These are phyloP conservation scores for Leptinotarsa haldemani DNA, from an alignment of 2,888 invertebrate species.

Conservation along the genomic window DNA sequence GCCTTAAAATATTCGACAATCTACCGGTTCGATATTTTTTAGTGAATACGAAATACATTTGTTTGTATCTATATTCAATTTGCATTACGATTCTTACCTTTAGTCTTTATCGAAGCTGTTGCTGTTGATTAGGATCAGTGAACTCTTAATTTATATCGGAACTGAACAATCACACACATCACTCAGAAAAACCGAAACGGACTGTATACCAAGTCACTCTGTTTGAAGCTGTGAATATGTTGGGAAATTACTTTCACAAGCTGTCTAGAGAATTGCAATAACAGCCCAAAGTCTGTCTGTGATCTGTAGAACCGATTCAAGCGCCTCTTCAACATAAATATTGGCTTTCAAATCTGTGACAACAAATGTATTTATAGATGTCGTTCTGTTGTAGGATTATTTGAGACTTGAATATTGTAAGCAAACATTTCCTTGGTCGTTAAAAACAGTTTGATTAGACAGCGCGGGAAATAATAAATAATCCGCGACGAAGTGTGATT, in stretches of 20 bases:
- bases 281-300: not conserved
- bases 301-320: slow-evolving; percentile 7
- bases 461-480: slow-evolving; percentile 10
- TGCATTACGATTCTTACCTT: not conserved
- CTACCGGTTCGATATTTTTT: not conserved
- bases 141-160: not conserved
- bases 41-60: not conserved
- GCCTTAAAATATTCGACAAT: not conserved
- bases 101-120: not conserved
- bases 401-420: slow-evolving; percentile 9
- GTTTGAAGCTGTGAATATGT: not conserved
- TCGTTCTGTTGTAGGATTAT: slow-evolving; percentile 31
- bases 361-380: slow-evolving; percentile 55
- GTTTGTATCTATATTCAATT: no score
- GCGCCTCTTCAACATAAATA: slow-evolving; percentile 27
- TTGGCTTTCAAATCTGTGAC: slow-evolving; percentile 54
- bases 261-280: not conserved
- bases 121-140: not conserved
- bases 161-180: not conserved
- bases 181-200: not conserved
- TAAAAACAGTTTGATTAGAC: slow-evolving; percentile 3
- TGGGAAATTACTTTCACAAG: not conserved
- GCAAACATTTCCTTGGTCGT: slow-evolving; percentile 8
- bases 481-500: not conserved
- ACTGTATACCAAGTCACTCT: not conserved